Conservation (phyloP, 1,140 invertebrate species). For the Pseudomyrmex pallidus region DNA sequence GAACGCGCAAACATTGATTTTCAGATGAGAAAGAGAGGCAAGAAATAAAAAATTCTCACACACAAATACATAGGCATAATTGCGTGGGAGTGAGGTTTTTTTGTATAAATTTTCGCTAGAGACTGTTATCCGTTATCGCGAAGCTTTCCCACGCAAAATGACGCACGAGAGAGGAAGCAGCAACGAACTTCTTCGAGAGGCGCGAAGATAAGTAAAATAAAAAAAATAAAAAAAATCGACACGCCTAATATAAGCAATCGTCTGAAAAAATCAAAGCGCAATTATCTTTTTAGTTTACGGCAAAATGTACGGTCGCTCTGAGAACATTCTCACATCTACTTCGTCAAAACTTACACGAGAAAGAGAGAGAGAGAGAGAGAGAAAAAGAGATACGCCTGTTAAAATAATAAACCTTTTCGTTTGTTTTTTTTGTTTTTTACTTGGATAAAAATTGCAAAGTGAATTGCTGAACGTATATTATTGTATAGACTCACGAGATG, state of each 20-base stretch:
- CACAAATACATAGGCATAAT: neutral
- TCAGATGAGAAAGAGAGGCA: too few relatives aligned
- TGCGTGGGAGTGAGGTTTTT: neutral
- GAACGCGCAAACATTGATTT: neutral
- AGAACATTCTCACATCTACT: too few relatives aligned
- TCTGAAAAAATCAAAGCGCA: neutral
- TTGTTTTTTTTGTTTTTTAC: neutral
- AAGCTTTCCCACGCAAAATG: conserved; percentile 66
- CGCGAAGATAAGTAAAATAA: conserved; percentile 46
- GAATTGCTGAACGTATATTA: conserved; percentile 12
- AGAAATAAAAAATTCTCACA: neutral
- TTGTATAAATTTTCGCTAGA: conserved; percentile 30
- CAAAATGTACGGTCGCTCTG: too few relatives aligned
- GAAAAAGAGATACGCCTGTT: neutral
- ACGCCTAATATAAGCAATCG: too few relatives aligned
- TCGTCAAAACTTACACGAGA: neutral
- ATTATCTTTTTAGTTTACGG: too few relatives aligned
- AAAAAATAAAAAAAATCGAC: too few relatives aligned
- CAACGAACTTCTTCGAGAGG: conserved; percentile 51
- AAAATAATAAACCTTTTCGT: neutral
- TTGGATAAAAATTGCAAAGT: conserved; percentile 7
- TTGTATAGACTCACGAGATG: conserved; percentile 31
- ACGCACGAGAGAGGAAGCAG: conserved; percentile 61
- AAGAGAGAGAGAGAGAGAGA: neutral
- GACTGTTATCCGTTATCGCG: conserved; percentile 28